These are phyloP conservation scores for Dicrurus megarhynchus DNA, from an alignment of 2,113 vertebrate genomes.

Conservation along the genomic window DNA sequence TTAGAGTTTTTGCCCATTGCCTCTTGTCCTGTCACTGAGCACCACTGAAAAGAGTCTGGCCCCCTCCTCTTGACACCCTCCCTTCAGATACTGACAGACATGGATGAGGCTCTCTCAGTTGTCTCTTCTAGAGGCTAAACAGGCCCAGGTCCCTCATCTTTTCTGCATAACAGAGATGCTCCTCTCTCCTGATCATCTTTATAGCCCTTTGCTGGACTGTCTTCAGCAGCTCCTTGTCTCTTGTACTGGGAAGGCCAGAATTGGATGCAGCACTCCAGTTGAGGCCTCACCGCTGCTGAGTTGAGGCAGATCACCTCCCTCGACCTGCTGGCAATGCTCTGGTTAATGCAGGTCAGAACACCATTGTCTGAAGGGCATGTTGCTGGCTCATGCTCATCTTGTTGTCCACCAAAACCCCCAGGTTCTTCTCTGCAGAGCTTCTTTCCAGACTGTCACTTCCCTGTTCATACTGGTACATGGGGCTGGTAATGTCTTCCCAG, in stretches of 20 bases:
- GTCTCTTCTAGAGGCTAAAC: neutral
- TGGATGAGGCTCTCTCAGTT: neutral
- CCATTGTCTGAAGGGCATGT: neutral
- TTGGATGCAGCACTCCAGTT: neutral
- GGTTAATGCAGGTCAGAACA: neutral
- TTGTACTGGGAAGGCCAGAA: neutral
- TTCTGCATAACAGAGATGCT: neutral
- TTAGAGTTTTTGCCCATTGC: neutral
- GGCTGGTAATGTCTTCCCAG: neutral
- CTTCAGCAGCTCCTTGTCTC: neutral
- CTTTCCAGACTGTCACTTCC: rapidly evolving
- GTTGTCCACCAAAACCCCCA: neutral
- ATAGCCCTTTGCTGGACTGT: neutral
- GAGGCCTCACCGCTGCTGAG: neutral
- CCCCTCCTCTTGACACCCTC: neutral
- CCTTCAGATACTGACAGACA: neutral
- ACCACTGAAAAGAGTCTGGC: neutral
- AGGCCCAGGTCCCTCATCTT: too few relatives aligned
- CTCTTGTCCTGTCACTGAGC: neutral
- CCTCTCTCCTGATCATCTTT: neutral
- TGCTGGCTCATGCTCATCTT: neutral
- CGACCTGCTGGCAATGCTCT: neutral
- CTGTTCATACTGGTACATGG: neutral
- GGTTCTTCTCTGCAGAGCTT: neutral
- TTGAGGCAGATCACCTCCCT: neutral